phyloP scores from a whole-genome alignment of 1,140 invertebrate species.

The Oreohelix idahoensis region DNA sequence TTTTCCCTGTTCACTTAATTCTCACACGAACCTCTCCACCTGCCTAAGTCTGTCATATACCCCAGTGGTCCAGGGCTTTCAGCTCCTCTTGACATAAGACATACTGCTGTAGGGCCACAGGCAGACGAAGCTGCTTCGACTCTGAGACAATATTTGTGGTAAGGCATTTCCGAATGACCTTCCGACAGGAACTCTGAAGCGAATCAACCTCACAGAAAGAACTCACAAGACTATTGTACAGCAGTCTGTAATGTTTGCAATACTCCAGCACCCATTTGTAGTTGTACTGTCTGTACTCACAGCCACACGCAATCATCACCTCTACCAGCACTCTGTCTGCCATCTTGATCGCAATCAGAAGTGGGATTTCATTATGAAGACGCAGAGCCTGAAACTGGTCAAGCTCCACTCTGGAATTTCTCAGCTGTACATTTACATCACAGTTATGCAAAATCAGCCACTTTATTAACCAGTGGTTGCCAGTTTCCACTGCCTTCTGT shows the following conservation, averaged over 20 bases:
- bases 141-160: conserved; percentile 26
- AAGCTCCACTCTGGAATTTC: not conserved
- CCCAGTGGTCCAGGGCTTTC: conserved; percentile 3
- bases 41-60: not conserved
- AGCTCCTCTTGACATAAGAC: conserved; percentile 10
- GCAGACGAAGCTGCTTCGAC: not conserved
- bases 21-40: too few species aligned
- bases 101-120: not conserved
- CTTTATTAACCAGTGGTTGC: conserved; percentile 18
- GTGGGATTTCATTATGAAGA: not conserved
- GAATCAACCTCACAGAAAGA: conserved; percentile 3
- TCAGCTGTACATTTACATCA: not conserved
- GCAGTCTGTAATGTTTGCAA: not conserved
- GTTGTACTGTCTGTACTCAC: not conserved
- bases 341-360: not conserved
- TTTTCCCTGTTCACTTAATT: too few species aligned
- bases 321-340: conserved; percentile 8
- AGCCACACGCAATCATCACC: conserved; percentile 24
- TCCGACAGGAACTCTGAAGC: conserved; percentile 15
- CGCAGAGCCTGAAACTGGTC: too few species aligned
- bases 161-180: not conserved
- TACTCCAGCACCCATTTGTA: conserved; percentile 19
- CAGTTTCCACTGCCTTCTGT: conserved; percentile 19
- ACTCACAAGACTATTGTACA: not conserved
- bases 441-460: conserved; percentile 29